Percentiles rank a stretch among this genome's conserved stretches.
phyloP scores from a whole-genome alignment of 2,113 vertebrate genomes.

The Brevimyrus niger region DNA sequence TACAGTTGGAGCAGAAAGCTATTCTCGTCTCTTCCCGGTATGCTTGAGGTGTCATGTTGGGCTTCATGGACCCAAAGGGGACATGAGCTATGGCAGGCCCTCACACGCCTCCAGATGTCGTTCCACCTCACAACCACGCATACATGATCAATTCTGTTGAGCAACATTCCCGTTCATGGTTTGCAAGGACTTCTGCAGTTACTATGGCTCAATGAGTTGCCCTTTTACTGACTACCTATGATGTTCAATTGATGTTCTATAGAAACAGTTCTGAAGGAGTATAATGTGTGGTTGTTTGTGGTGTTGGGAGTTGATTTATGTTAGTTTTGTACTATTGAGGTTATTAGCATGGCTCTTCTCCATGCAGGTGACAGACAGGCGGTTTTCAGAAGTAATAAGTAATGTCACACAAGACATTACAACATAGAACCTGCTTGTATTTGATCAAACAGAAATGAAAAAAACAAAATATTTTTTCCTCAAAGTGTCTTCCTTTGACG shows the following conservation, averaged over 20 bases:
- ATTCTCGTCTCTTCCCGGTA: neutral
- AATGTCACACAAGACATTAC: neutral
- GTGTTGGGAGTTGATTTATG: neutral
- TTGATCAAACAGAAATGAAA: too few species aligned
- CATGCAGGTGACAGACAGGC: neutral
- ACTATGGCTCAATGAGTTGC: neutral
- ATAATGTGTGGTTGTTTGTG: neutral
- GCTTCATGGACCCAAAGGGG: neutral
- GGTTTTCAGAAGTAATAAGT: neutral
- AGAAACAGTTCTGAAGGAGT: neutral
- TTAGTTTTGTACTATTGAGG: neutral
- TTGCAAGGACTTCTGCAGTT: neutral
- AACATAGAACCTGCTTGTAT: neutral
- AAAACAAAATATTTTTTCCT: neutral
- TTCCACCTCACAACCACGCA: neutral
- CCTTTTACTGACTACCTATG: neutral
- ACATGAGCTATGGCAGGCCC: neutral
- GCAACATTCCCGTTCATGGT: neutral
- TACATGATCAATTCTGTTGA: neutral
- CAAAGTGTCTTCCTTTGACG: neutral
- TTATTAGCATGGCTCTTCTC: neutral
- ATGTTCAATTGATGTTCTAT: neutral
- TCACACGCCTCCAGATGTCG: neutral
- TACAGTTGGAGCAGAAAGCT: neutral
- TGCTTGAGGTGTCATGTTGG: neutral